Conservation (phyloP, 1,140 invertebrate genomes). For the Megalopta genalis region DNA sequence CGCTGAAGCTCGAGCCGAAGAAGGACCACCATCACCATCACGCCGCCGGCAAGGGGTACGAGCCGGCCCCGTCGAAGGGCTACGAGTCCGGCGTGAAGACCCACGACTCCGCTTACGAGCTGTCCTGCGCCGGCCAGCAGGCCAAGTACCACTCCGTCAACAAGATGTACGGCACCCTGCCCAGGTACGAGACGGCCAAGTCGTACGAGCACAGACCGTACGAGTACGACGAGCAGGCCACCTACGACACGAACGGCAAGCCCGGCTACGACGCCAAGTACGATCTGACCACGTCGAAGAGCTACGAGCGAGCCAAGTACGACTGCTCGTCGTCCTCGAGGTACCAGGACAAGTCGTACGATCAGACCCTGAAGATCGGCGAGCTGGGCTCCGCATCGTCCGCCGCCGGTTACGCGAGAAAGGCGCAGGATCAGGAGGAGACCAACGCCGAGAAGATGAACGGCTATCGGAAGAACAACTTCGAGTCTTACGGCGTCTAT, state of each 20-base stretch:
- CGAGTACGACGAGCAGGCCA: conserved; percentile 70
- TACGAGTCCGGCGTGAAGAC: conserved; percentile 78
- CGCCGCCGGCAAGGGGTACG: conserved; percentile 62
- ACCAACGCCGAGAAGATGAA: conserved; percentile 73
- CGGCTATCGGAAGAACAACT: conserved; percentile 78
- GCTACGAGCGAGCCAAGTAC: conserved; percentile 76
- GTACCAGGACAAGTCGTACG: conserved; percentile 75
- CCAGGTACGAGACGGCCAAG: conserved; percentile 73
- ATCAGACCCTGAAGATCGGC: conserved; percentile 77
- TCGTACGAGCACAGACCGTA: conserved; percentile 63
- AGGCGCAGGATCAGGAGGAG: conserved; percentile 73
- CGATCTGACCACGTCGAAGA: conserved; percentile 76
- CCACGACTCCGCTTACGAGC: conserved; percentile 74
- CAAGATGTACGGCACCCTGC: conserved; percentile 75
- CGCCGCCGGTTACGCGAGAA: conserved; percentile 65
- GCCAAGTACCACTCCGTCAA: conserved; percentile 70
- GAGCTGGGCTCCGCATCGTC: conserved; percentile 69
- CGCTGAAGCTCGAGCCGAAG: conserved; percentile 75
- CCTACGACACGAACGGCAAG: conserved; percentile 62
- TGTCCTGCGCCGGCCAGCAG: conserved; percentile 62
- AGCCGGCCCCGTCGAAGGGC: conserved; percentile 68
- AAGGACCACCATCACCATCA: conserved; percentile 70
- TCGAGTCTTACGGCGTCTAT: conserved; percentile 81
- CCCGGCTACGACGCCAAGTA: conserved; percentile 72
- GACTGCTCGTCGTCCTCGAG: conserved; percentile 64